Percentiles rank a stretch among this genome's conserved stretches.
Evolutionary conservation across 1,140 invertebrate genomes (phyloP).

Genomic region (Ephestia elutella): DNA sequence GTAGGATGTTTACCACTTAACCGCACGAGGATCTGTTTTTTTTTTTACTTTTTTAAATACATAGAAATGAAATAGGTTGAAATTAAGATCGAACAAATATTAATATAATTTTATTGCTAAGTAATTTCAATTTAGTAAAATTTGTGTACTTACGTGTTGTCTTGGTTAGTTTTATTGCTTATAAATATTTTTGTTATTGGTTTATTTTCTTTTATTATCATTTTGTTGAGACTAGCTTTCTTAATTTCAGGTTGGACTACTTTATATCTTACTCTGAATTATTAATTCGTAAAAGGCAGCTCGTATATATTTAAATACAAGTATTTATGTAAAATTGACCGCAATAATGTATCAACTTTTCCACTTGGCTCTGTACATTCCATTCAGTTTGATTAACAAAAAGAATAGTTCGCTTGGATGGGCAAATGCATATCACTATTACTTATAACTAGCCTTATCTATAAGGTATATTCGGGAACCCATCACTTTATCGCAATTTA

Average conservation of each 20-base stretch:
- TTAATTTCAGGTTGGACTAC: background rate
- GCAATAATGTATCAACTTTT: background rate
- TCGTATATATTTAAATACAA: background rate
- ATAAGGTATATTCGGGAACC: constrained; percentile 22
- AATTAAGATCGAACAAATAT: constrained; percentile 13
- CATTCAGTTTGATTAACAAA: constrained; percentile 12
- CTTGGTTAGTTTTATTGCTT: constrained; percentile 23
- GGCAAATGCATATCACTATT: constrained; percentile 27
- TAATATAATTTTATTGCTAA: constrained; percentile 21
- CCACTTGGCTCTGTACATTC: constrained; percentile 6
- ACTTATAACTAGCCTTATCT: constrained; percentile 25
- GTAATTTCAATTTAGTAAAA: constrained; percentile 19
- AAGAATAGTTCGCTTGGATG: background rate
- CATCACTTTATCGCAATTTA: too few species aligned
- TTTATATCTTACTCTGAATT: background rate
- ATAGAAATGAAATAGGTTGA: constrained; percentile 12
- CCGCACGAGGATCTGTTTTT: constrained; percentile 56
- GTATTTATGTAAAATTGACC: background rate
- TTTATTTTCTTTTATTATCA: constrained; percentile 6
- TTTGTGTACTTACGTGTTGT: constrained; percentile 30
- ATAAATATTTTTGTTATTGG: constrained; percentile 23
- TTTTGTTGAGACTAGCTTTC: constrained; percentile 19
- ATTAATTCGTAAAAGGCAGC: background rate
- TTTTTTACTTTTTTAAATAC: constrained; percentile 50
- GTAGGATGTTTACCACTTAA: constrained; percentile 48